Evolutionary conservation across 1,140 invertebrate species (phyloP).

Genomic region (Drosophila ficusphila): DNA sequence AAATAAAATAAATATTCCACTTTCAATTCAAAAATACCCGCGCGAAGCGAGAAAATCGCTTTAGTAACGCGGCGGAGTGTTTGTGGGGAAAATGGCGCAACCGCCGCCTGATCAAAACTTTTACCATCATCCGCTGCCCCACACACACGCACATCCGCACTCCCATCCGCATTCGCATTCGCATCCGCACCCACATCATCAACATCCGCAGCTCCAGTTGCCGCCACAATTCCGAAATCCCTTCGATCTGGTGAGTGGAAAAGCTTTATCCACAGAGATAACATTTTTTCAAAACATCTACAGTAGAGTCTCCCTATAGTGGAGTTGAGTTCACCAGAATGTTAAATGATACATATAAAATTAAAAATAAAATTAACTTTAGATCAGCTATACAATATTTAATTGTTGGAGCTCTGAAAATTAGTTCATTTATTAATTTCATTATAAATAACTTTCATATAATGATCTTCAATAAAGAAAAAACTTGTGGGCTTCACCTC

Average conservation of each 20-base stretch:
- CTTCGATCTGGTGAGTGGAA: slow-evolving; percentile 71
- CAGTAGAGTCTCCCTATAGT: neutral
- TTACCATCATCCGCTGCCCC: slow-evolving; percentile 70
- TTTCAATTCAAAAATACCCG: neutral
- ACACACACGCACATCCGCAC: slow-evolving; percentile 63
- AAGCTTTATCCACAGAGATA: no score
- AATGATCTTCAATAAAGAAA: no score
- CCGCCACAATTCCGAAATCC: slow-evolving; percentile 79
- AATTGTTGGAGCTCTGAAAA: no score
- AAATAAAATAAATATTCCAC: neutral
- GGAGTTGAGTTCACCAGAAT: no score
- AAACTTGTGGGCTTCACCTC: no score
- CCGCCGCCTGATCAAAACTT: slow-evolving; percentile 79
- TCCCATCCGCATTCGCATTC: slow-evolving; percentile 47
- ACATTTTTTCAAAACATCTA: neutral
- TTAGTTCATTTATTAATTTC: no score
- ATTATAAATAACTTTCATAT: no score
- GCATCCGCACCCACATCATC: slow-evolving; percentile 52
- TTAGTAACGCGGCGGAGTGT: slow-evolving; percentile 16
- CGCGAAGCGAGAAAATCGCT: slow-evolving; percentile 16
- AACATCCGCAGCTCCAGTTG: slow-evolving; percentile 75
- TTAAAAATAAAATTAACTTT: no score
- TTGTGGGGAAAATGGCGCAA: slow-evolving; percentile 76
- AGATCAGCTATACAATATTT: no score
- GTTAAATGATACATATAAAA: no score